Conservation (phyloP, 2,888 invertebrate species). For the Mongoloraphidia duomilia region DNA sequence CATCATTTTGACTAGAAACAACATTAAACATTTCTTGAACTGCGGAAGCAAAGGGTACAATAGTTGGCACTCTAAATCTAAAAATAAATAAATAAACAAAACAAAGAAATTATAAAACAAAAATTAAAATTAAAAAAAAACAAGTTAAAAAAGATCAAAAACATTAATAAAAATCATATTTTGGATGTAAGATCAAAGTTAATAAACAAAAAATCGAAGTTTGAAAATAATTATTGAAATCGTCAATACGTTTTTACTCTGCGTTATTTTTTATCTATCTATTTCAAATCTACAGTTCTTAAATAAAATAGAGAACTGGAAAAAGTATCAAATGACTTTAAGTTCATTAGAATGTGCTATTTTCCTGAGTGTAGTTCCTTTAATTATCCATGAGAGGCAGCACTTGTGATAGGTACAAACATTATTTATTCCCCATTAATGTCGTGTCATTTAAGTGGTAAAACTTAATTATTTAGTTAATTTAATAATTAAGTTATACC, state of each 20-base stretch:
- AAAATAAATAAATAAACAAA: slow-evolving; percentile 12
- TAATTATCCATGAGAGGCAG: too few relatives aligned
- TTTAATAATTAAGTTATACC: too few relatives aligned
- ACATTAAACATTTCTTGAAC: background rate
- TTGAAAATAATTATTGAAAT: background rate
- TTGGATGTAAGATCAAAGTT: background rate
- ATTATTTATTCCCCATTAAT: too few relatives aligned
- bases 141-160: slow-evolving; percentile 11
- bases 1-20: too few relatives aligned
- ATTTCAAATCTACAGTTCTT: background rate
- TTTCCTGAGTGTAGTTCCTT: too few relatives aligned
- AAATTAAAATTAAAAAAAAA: slow-evolving; percentile 11
- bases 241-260: background rate
- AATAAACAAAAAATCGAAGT: background rate
- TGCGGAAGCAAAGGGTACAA: background rate
- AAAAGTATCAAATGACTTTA: background rate
- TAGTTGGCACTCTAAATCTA: slow-evolving; percentile 6
- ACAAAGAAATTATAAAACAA: slow-evolving; percentile 10
- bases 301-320: background rate
- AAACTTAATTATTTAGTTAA: too few relatives aligned
- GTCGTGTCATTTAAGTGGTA: too few relatives aligned
- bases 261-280: background rate
- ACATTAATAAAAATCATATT: background rate
- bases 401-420: too few relatives aligned
- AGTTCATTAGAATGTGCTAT: background rate